Evolutionary conservation across 2,797 vertebrate genomes (phyloP).

Genomic region (Naso thynnoides): DNA sequence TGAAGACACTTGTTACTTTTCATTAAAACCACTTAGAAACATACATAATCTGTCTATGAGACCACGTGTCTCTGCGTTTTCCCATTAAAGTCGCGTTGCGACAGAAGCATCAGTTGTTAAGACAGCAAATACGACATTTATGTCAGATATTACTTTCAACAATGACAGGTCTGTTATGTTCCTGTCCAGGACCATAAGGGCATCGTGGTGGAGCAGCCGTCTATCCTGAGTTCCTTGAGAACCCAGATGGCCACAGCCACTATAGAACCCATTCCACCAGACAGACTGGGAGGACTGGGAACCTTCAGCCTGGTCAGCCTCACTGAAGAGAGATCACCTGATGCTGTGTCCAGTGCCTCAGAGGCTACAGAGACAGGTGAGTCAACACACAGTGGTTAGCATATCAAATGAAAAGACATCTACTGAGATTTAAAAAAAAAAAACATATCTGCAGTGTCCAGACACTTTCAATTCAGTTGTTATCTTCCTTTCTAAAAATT

Average conservation of each 20-base stretch:
- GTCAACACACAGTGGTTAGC: slow-evolving; percentile 44
- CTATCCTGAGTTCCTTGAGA: slow-evolving; percentile 87
- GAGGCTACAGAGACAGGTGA: slow-evolving; percentile 95
- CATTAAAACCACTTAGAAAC: background rate
- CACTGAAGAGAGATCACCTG: slow-evolving; percentile 92
- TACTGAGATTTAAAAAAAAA: no score
- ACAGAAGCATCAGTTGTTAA: slow-evolving; percentile 2
- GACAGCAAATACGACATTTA: slow-evolving; percentile 27
- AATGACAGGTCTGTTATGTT: slow-evolving; percentile 57
- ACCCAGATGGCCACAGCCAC: slow-evolving; percentile 80
- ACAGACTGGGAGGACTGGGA: slow-evolving; percentile 82
- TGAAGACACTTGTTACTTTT: background rate
- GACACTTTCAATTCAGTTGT: no score
- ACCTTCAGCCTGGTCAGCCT: slow-evolving; percentile 84
- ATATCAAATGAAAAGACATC: no score
- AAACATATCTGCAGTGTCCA: no score
- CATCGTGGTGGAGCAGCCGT: slow-evolving; percentile 94
- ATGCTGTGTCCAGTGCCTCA: slow-evolving; percentile 93
- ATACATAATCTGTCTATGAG: background rate
- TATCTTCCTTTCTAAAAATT: no score
- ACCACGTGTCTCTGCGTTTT: background rate
- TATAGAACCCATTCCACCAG: slow-evolving; percentile 81
- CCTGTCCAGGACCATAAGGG: slow-evolving; percentile 90
- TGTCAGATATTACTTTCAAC: slow-evolving; percentile 32
- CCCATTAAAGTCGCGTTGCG: background rate